phyloP scores from a whole-genome alignment of 2,797 vertebrate genomes.

The Chiroxiphia lanceolata region DNA sequence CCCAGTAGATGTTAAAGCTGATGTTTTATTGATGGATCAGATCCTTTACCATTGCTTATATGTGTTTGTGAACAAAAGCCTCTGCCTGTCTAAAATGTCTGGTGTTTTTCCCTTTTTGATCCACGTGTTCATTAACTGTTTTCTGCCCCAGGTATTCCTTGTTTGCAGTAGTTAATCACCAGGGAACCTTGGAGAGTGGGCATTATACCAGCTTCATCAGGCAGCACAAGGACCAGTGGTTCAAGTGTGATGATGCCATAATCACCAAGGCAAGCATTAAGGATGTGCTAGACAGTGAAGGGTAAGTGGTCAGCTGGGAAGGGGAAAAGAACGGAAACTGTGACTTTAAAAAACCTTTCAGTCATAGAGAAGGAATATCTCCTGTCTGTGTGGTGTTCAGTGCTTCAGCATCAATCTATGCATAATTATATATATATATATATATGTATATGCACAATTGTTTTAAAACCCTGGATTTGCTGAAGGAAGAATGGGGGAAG shows the following conservation, averaged over 20 bases:
- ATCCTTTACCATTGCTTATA: neutral
- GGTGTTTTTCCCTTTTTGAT: neutral
- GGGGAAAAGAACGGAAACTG: neutral
- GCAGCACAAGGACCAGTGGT: slow-evolving; percentile 99
- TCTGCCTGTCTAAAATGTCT: neutral
- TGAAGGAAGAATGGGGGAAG: neutral
- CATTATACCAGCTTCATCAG: slow-evolving; percentile 99
- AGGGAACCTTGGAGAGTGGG: slow-evolving; percentile 97
- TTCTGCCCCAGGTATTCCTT: slow-evolving; percentile 90
- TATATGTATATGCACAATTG: neutral
- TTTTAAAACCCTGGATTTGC: neutral
- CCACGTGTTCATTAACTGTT: neutral
- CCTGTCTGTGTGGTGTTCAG: neutral
- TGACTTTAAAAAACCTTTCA: neutral
- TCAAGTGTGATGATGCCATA: slow-evolving; percentile 98
- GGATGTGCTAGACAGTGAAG: slow-evolving; percentile 98
- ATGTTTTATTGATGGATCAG: neutral
- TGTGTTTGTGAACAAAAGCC: neutral
- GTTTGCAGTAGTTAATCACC: slow-evolving; percentile 99
- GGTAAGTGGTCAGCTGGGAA: slow-evolving; percentile 74
- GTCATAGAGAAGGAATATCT: neutral
- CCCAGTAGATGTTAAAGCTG: neutral
- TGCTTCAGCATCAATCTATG: neutral
- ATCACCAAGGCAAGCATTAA: slow-evolving; percentile 99
- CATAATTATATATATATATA: neutral